Conservation (phyloP, 2,113 vertebrate species). For the Micronycteris hirsuta region DNA sequence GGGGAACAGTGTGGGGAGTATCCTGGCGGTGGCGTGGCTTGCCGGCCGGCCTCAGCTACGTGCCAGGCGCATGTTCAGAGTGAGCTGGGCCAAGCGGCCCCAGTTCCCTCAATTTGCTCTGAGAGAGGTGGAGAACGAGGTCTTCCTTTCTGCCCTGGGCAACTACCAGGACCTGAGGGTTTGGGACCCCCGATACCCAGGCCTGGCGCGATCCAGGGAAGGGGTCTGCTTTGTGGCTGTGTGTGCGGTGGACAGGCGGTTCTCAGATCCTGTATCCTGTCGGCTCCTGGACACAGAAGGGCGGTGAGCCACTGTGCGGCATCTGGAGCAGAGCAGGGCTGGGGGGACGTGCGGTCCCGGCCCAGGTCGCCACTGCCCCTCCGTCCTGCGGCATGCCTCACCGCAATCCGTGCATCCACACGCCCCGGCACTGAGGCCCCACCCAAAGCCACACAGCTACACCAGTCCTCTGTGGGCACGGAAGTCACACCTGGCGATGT, state of each 20-base stretch:
- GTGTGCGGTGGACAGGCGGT: no score
- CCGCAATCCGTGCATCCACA: no score
- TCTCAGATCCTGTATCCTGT: not conserved
- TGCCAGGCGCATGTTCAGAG: conserved; percentile 42
- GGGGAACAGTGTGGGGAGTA: not conserved
- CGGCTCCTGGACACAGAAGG: not conserved
- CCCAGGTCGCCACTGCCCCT: not conserved
- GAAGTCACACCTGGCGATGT: not conserved
- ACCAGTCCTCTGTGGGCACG: not conserved
- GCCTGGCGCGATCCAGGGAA: not conserved
- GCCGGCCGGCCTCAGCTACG: conserved; percentile 1
- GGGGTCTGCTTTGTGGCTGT: not conserved
- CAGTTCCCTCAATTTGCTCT: conserved; percentile 4
- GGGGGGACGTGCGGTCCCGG: not conserved
- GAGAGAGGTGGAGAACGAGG: conserved; percentile 1
- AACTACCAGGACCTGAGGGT: not conserved
- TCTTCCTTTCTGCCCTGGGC: conserved; percentile 37
- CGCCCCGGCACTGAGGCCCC: no score
- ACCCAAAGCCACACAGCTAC: no score
- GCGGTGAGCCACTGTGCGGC: not conserved
- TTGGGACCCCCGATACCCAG: not conserved
- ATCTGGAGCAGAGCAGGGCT: not conserved
- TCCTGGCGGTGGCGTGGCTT: not conserved
- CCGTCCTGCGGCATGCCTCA: not conserved
- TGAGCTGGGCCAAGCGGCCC: conserved; percentile 31